Percentiles rank a stretch among this genome's conserved stretches.
Evolutionary conservation across 2,113 vertebrate species (phyloP).

Genomic region (Raphicerus campestris): DNA sequence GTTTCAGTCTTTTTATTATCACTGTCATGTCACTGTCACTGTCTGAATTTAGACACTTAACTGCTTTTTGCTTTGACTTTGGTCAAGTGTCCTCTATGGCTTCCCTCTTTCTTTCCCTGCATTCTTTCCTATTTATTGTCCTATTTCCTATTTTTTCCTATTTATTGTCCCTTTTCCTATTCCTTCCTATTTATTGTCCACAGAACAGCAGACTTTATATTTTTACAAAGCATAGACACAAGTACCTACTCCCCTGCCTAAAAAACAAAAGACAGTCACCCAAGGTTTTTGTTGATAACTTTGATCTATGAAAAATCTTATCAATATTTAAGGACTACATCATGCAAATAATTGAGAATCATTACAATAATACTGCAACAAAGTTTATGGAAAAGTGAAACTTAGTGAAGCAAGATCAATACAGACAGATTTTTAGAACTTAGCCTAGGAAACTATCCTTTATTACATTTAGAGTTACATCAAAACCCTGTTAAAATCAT

Average conservation of each 20-base stretch:
- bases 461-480: conserved; percentile 37
- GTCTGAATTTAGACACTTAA: neutral
- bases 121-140: neutral
- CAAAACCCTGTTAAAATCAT: conserved; percentile 45
- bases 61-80: neutral
- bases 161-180: neutral
- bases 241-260: neutral
- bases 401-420: conserved; percentile 48
- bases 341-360: conserved; percentile 28
- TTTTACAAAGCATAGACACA: neutral
- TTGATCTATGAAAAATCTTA: conserved; percentile 19
- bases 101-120: neutral
- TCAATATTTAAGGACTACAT: conserved; percentile 40
- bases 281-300: neutral
- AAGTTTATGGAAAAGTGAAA: conserved; percentile 48
- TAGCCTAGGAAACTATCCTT: conserved; percentile 16
- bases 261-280: neutral
- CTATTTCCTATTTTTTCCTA: neutral
- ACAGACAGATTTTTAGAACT: neutral
- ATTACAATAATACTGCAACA: conserved; percentile 35
- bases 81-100: neutral
- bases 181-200: neutral
- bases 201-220: neutral
- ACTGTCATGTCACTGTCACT: neutral
- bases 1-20: neutral